Conservation (phyloP, 2,113 vertebrate genomes). For the Bolborhynchus lineola region DNA sequence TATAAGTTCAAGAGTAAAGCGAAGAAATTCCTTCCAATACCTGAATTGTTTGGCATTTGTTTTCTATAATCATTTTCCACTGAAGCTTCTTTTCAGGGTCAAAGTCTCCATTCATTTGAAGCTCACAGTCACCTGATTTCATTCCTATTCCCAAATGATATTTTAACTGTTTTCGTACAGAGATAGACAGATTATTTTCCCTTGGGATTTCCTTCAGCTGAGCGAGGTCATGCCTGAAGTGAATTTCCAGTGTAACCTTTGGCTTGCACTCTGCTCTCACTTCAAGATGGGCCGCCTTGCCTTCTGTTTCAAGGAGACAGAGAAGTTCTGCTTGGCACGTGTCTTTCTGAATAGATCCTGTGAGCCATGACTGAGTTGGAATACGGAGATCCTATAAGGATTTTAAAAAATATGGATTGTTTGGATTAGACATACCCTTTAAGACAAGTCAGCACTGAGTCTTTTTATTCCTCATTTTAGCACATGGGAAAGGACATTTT, state of each 20-base stretch:
- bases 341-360: constrained; percentile 69
- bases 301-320: constrained; percentile 41
- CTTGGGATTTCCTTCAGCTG: constrained; percentile 52
- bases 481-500: not conserved
- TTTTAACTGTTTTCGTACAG: constrained; percentile 1
- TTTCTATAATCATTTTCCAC: constrained; percentile 72
- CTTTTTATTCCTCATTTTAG: not conserved
- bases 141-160: constrained; percentile 50
- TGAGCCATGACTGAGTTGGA: constrained; percentile 57
- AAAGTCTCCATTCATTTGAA: constrained; percentile 65
- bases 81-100: constrained; percentile 66
- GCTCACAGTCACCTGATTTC: constrained; percentile 61
- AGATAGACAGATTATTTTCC: constrained; percentile 65
- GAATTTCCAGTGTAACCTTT: constrained; percentile 59
- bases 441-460: not conserved
- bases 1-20: not conserved
- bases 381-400: constrained; percentile 30
- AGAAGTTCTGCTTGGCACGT: constrained; percentile 46
- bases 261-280: constrained; percentile 62
- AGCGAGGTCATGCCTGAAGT: constrained; percentile 68
- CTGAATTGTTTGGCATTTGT: constrained; percentile 76
- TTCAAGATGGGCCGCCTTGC: constrained; percentile 51
- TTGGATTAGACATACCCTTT: not conserved
- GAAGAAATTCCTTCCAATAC: constrained; percentile 30
- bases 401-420: not conserved